A percentile compares a stretch with the other conserved stretches of the same genome.
These are phyloP conservation scores for Eucriotettix oculatus DNA, from an alignment of 2,888 invertebrate genomes.

Conservation along the genomic window DNA sequence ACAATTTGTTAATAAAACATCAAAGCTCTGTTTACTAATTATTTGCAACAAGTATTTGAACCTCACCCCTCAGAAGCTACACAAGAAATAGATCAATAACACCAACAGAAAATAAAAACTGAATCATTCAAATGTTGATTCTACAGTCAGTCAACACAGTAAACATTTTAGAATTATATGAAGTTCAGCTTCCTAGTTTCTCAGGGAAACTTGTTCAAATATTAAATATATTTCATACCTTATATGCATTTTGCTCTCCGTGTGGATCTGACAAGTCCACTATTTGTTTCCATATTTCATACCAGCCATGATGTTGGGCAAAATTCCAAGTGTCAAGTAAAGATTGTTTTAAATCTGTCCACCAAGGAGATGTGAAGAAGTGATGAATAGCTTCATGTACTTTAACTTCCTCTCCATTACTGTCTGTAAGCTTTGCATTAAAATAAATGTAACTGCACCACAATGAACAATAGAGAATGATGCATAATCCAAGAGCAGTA, in stretches of 20 bases:
- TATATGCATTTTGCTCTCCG: constrained; percentile 79
- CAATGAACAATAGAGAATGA: constrained; percentile 48
- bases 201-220: too few relatives aligned
- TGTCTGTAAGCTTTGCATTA: constrained; percentile 71
- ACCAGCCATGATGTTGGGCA: constrained; percentile 74
- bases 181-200: too few relatives aligned
- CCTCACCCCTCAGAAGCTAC: too few relatives aligned
- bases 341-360: constrained; percentile 63
- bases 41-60: too few relatives aligned
- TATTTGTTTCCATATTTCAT: constrained; percentile 72
- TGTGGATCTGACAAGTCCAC: constrained; percentile 75
- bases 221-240: constrained; percentile 30
- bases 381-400: constrained; percentile 76
- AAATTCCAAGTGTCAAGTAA: constrained; percentile 58
- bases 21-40: too few relatives aligned
- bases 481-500: constrained; percentile 38
- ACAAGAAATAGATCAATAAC: too few relatives aligned
- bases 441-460: constrained; percentile 73
- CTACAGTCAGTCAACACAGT: too few relatives aligned
- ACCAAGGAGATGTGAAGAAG: constrained; percentile 75
- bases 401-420: constrained; percentile 73
- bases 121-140: too few relatives aligned
- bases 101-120: too few relatives aligned
- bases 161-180: too few relatives aligned
- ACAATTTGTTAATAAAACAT: too few relatives aligned